phyloP scores from a whole-genome alignment of 2,888 invertebrate genomes.

The Luperina testacea region DNA sequence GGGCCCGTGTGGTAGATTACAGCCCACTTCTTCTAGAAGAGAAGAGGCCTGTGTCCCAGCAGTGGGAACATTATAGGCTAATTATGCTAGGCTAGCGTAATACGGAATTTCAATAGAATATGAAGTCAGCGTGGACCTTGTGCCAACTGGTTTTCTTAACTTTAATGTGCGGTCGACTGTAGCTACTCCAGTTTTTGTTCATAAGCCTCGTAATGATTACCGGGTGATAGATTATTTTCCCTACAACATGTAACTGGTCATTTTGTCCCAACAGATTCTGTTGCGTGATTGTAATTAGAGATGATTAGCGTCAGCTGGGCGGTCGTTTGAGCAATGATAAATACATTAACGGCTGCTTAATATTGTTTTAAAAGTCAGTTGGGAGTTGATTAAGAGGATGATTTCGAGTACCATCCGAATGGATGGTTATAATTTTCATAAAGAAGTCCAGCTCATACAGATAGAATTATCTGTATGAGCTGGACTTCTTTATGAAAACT shows the following conservation, averaged over 20 bases:
- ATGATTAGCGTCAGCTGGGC: constrained; percentile 59
- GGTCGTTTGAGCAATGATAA: constrained; percentile 61
- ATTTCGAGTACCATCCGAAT: too few relatives aligned
- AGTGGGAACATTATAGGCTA: not conserved
- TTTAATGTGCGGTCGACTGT: not conserved
- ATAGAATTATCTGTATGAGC: too few relatives aligned
- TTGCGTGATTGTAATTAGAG: constrained; percentile 62
- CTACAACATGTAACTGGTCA: constrained; percentile 26
- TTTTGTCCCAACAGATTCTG: constrained; percentile 55
- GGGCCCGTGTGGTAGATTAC: not conserved
- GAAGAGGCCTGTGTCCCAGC: not conserved
- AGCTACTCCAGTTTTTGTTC: constrained; percentile 69
- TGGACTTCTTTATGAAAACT: too few relatives aligned
- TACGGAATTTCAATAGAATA: not conserved
- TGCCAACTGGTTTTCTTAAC: not conserved
- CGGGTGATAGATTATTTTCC: constrained; percentile 58
- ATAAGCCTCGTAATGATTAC: constrained; percentile 67
- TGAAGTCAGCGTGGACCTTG: not conserved
- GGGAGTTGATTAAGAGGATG: constrained; percentile 23
- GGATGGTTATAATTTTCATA: too few relatives aligned
- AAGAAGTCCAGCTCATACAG: too few relatives aligned
- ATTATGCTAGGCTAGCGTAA: not conserved
- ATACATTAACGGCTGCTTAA: constrained; percentile 56
- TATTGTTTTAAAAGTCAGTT: constrained; percentile 19
- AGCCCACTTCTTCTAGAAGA: not conserved